Percentiles rank a stretch among this genome's conserved stretches.
phyloP scores from a whole-genome alignment of 2,113 vertebrate genomes.

The Cebus imitator region DNA sequence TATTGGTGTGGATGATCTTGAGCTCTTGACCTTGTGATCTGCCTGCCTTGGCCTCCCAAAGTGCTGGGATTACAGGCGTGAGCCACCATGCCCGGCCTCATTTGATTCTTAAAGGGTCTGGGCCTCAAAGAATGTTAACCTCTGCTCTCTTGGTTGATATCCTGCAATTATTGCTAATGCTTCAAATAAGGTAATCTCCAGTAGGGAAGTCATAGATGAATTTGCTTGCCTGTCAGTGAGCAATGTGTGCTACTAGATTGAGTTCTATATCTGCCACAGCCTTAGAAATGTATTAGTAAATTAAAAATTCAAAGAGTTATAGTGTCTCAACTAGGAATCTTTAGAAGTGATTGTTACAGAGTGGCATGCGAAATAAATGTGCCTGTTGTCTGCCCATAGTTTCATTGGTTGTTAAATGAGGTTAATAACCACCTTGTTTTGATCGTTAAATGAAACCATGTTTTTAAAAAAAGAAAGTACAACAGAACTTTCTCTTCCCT shows the following conservation, averaged over 20 bases:
- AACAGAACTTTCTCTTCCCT: not conserved
- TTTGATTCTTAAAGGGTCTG: not conserved
- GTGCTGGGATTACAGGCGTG: not conserved
- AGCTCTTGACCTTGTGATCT: not conserved
- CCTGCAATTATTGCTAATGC: not conserved
- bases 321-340: not conserved
- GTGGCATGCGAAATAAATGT: not conserved
- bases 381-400: not conserved
- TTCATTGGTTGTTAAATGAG: slow-evolving; percentile 22
- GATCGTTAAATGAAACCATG: not conserved
- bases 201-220: not conserved
- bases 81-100: not conserved
- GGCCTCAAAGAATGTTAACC: not conserved
- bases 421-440: not conserved
- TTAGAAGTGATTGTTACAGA: not conserved
- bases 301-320: not conserved
- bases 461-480: not conserved
- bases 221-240: not conserved
- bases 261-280: not conserved
- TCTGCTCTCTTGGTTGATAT: not conserved
- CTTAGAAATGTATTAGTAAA: not conserved
- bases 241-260: not conserved
- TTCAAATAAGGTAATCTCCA: not conserved
- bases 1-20: not conserved
- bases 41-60: not conserved